A percentile compares a stretch with the other conserved stretches of the same genome.
phyloP scores from a whole-genome alignment of 2,113 vertebrate species.

The Porphyrio hochstetteri region DNA sequence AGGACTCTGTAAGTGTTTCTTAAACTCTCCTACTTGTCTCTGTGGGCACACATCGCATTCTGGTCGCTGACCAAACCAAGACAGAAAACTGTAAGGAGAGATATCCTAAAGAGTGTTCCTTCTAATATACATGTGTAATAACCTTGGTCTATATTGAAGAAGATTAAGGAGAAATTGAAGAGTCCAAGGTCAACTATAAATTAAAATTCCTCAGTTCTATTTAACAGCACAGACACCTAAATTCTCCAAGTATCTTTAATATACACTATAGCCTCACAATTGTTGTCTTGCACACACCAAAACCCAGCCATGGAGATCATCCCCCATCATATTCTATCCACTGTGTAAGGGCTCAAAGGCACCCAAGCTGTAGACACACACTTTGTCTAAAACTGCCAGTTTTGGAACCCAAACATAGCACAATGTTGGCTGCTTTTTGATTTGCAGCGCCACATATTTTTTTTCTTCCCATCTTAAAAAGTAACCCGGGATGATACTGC shows the following conservation, averaged over 20 bases:
- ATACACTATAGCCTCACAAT: not conserved
- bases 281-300: not conserved
- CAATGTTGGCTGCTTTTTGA: not conserved
- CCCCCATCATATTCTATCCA: not conserved
- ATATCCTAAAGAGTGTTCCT: not conserved
- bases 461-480: not conserved
- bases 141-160: not conserved
- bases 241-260: not conserved
- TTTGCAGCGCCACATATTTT: not conserved
- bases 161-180: not conserved
- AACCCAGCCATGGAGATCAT: not conserved
- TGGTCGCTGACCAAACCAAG: not conserved
- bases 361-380: not conserved
- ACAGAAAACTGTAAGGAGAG: not conserved
- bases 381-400: not conserved
- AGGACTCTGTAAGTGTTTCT: not conserved
- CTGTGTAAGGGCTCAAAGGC: not conserved
- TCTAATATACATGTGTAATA: accelerated
- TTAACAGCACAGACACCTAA: not conserved
- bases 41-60: not conserved
- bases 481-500: not conserved
- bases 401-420: not conserved
- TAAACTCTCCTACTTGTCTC: not conserved
- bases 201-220: not conserved
- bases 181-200: not conserved